Conservation (phyloP, 92 coral and sea anemone genomes). For the Parazoanthus swiftii region DNA sequence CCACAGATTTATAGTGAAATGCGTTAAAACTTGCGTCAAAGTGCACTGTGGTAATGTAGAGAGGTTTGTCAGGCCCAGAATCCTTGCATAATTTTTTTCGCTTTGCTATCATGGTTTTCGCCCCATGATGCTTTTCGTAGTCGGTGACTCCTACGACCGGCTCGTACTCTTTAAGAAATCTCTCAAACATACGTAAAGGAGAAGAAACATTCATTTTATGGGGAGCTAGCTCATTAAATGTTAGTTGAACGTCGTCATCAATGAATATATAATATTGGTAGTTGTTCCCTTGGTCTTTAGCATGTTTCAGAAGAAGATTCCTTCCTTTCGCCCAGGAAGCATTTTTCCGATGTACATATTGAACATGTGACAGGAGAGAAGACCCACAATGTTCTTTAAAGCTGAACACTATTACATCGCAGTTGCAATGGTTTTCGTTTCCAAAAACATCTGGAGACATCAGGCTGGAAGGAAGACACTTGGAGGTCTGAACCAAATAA, state of each 20-base stretch:
- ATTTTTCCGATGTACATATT: constrained; percentile 5
- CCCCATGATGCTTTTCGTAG: constrained; percentile 22
- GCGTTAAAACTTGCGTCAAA: constrained; percentile 59
- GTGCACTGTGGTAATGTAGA: constrained; percentile 41
- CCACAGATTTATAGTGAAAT: constrained; percentile 44
- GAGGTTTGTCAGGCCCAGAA: neutral
- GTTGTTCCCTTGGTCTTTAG: neutral
- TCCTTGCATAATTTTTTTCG: neutral
- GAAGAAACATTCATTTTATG: neutral
- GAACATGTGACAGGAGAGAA: neutral
- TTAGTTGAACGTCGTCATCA: constrained; percentile 27
- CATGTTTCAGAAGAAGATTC: neutral
- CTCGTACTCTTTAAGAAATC: constrained; percentile 9
- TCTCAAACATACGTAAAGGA: constrained; percentile 22
- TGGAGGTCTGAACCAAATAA: constrained; percentile 15
- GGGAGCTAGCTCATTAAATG: constrained; percentile 3
- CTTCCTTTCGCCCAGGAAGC: constrained; percentile 27
- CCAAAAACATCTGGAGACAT: constrained; percentile 12
- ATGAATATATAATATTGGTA: constrained; percentile 25
- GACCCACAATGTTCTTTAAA: constrained; percentile 31
- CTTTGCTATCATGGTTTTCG: constrained; percentile 20
- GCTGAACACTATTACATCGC: constrained; percentile 44
- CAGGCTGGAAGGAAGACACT: constrained; percentile 32
- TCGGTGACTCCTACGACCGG: constrained; percentile 29
- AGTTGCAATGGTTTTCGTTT: constrained; percentile 1